phyloP scores from a whole-genome alignment of 1,140 invertebrate genomes.

The Saccostrea echinata region DNA sequence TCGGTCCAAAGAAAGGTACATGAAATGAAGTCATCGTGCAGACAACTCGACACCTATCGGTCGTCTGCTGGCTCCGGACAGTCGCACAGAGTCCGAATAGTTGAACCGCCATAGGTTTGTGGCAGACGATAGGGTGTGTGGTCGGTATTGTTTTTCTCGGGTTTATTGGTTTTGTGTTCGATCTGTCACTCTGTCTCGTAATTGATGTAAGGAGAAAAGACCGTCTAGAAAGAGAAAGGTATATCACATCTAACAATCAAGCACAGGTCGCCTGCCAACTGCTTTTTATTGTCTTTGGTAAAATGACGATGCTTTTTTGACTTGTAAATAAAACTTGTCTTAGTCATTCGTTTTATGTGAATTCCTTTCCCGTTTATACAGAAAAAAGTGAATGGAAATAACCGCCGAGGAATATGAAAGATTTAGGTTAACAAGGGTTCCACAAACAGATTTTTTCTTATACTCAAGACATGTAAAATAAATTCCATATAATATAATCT shows the following conservation, averaged over 20 bases:
- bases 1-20: slow-evolving; percentile 24
- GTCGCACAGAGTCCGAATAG: slow-evolving; percentile 18
- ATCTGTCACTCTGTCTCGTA: slow-evolving; percentile 26
- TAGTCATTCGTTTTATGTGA: slow-evolving; percentile 14
- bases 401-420: not conserved
- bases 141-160: slow-evolving; percentile 33
- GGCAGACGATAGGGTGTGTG: slow-evolving; percentile 29
- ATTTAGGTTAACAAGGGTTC: not conserved
- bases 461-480: not conserved
- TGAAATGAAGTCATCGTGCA: slow-evolving; percentile 29
- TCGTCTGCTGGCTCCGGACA: slow-evolving; percentile 36
- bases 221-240: slow-evolving; percentile 5
- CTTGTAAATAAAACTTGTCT: not conserved
- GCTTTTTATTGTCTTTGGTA: slow-evolving; percentile 16
- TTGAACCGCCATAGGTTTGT: not conserved
- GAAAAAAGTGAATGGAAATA: not conserved
- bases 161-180: slow-evolving; percentile 37
- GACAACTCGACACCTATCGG: slow-evolving; percentile 28
- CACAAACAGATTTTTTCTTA: not conserved
- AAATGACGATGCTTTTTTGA: slow-evolving; percentile 10
- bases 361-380: not conserved
- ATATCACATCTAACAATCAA: slow-evolving; percentile 23
- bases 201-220: not conserved
- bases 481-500: not conserved
- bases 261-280: slow-evolving; percentile 24